Percentiles rank a stretch among this genome's conserved stretches.
These are phyloP conservation scores for Scomber colias DNA, from an alignment of 2,113 vertebrate species.

Conservation along the genomic window DNA sequence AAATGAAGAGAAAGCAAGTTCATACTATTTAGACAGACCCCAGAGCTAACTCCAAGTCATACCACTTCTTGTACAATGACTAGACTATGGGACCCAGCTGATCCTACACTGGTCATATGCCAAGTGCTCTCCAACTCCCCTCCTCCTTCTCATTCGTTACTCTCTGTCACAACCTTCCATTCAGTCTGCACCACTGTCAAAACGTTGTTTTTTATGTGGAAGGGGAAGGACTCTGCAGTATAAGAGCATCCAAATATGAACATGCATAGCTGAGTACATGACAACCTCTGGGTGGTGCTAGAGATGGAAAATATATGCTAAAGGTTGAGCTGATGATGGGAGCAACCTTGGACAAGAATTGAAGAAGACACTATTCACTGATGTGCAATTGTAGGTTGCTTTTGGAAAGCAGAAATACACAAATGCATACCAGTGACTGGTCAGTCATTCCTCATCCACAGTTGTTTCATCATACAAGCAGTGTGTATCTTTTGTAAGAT, in stretches of 20 bases:
- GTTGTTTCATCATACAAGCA: slow-evolving; percentile 2
- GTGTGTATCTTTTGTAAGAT: slow-evolving; percentile 6
- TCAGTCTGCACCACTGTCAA: slow-evolving; percentile 13
- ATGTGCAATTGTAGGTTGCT: background rate
- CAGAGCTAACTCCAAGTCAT: background rate
- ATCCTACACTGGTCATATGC: slow-evolving; percentile 15
- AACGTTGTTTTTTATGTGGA: background rate
- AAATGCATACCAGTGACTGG: background rate
- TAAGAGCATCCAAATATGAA: slow-evolving; percentile 45
- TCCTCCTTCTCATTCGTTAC: background rate
- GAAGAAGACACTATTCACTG: slow-evolving; percentile 9
- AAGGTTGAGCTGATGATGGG: background rate
- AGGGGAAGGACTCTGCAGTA: slow-evolving; percentile 3
- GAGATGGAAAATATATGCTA: slow-evolving; percentile 14
- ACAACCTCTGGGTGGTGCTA: slow-evolving; percentile 52
- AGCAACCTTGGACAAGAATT: slow-evolving; percentile 17
- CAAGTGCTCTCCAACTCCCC: slow-evolving; percentile 11
- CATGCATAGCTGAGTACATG: slow-evolving; percentile 55
- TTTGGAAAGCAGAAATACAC: background rate
- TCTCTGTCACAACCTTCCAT: background rate
- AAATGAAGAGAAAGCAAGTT: background rate
- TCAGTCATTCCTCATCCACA: background rate
- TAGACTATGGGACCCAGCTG: background rate
- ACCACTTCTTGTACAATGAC: background rate
- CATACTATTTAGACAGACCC: slow-evolving; percentile 12